Evolutionary conservation across 2,888 invertebrate genomes (phyloP).

Genomic region (Herminia tarsipennalis): DNA sequence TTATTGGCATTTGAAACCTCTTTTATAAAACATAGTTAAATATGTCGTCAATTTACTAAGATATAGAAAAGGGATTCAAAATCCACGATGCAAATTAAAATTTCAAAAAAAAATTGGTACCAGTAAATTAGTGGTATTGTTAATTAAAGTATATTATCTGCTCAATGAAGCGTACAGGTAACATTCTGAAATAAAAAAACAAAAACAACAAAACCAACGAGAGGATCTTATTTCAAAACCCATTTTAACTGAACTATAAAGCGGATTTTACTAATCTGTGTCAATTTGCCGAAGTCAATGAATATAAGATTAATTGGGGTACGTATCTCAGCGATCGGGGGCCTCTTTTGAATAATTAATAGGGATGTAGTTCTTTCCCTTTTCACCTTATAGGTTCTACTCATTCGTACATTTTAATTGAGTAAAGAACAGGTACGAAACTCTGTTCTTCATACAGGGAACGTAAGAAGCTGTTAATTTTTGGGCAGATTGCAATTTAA

Average conservation of each 20-base stretch:
- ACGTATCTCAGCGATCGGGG: slow-evolving; percentile 51
- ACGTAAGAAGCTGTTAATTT: slow-evolving; percentile 29
- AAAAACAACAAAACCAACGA: slow-evolving; percentile 13
- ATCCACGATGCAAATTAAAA: too few relatives aligned
- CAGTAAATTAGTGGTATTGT: too few relatives aligned
- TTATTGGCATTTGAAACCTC: too few relatives aligned
- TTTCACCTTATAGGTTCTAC: slow-evolving; percentile 13
- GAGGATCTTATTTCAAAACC: slow-evolving; percentile 12
- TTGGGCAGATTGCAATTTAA: slow-evolving; percentile 20
- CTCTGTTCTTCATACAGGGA: slow-evolving; percentile 22
- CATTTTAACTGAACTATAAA: slow-evolving; percentile 40
- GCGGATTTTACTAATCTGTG: slow-evolving; percentile 56
- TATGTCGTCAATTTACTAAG: too few relatives aligned
- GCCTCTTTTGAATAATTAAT: slow-evolving; percentile 59
- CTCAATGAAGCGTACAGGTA: too few relatives aligned
- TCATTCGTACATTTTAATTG: slow-evolving; percentile 27
- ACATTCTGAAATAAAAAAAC: not conserved
- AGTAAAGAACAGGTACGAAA: slow-evolving; percentile 29
- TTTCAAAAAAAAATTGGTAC: too few relatives aligned
- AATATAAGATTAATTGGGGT: slow-evolving; percentile 61
- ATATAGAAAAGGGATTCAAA: too few relatives aligned
- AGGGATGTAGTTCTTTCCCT: slow-evolving; percentile 20
- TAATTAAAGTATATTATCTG: too few relatives aligned
- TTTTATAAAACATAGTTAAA: too few relatives aligned
- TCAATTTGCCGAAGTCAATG: slow-evolving; percentile 60